Conservation (phyloP, 2,113 vertebrate genomes). For the Ranitomeya imitator region DNA sequence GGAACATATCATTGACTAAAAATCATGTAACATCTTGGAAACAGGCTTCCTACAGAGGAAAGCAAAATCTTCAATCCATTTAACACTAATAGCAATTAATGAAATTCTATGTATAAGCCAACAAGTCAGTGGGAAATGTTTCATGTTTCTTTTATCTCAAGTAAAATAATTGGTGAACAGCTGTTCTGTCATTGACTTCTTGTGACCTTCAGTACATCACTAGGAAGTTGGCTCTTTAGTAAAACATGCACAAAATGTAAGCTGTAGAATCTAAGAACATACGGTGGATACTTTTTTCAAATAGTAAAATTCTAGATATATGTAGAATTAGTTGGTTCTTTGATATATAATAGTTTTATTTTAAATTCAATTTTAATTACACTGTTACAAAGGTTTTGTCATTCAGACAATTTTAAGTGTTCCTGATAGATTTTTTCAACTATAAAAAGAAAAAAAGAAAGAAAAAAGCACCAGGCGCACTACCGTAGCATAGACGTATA, state of each 20-base stretch:
- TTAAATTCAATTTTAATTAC: too few species aligned
- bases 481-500: too few species aligned
- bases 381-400: too few species aligned
- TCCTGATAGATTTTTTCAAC: too few species aligned
- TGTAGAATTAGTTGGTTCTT: background rate
- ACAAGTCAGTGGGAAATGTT: constrained; percentile 29
- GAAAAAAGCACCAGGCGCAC: too few species aligned
- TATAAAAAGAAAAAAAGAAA: too few species aligned
- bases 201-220: background rate
- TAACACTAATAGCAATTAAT: constrained; percentile 42
- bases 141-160: constrained; percentile 33
- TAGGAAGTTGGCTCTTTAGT: background rate
- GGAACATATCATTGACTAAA: background rate
- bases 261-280: too few species aligned
- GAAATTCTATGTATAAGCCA: constrained; percentile 15
- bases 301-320: background rate
- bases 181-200: background rate
- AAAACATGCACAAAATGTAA: background rate
- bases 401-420: too few species aligned
- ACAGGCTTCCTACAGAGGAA: background rate
- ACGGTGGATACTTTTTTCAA: too few species aligned
- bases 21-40: background rate
- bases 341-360: too few species aligned
- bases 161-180: constrained; percentile 12
- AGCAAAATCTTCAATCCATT: background rate